Conservation (phyloP, 2,113 vertebrate species). For the Leucopternis melanops region DNA sequence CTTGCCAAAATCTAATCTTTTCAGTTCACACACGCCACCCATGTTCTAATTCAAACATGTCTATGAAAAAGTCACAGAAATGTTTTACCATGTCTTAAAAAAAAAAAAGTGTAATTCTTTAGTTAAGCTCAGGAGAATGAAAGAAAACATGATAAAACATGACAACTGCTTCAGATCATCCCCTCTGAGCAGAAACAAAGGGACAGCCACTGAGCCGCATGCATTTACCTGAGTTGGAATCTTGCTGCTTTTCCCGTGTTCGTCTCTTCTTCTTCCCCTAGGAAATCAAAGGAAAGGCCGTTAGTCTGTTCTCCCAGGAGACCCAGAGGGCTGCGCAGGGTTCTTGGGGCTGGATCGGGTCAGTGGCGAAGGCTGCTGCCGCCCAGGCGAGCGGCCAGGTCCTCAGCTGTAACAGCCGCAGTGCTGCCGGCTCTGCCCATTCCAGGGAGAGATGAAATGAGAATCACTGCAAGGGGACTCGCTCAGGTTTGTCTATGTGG, state of each 20-base stretch:
- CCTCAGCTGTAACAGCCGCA: accelerated
- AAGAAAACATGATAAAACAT: neutral
- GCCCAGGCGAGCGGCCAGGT: neutral
- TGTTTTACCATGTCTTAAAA: neutral
- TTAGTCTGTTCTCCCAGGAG: neutral
- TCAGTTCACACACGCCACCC: neutral
- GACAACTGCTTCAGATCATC: neutral
- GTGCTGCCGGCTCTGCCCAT: neutral
- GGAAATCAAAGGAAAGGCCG: neutral
- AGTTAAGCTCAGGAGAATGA: neutral
- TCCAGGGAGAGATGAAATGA: neutral
- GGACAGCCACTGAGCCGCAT: neutral
- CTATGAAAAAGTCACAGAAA: neutral
- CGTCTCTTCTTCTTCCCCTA: conserved; percentile 98
- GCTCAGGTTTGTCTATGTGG: accelerated
- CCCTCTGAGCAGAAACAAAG: neutral
- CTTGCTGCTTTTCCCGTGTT: conserved; percentile 95
- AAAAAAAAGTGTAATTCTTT: neutral
- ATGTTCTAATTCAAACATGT: neutral
- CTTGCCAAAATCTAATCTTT: neutral
- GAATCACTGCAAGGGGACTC: neutral
- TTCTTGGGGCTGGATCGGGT: neutral
- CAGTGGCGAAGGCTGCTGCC: neutral
- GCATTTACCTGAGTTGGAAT: conserved; percentile 87
- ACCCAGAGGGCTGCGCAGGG: accelerated